Evolutionary conservation across 2,113 vertebrate genomes (phyloP).

Genomic region (Lycaon pictus): DNA sequence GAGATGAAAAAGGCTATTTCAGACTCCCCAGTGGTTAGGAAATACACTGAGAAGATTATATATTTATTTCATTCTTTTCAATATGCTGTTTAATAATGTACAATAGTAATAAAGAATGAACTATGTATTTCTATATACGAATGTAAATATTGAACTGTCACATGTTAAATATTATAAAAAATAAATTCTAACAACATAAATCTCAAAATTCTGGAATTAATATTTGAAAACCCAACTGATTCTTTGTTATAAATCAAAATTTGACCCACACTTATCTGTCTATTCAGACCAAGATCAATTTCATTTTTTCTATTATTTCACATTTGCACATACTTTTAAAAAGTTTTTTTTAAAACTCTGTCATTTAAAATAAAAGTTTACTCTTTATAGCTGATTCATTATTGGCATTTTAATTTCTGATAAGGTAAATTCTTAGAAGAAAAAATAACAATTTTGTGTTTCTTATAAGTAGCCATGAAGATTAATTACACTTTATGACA

Average conservation of each 20-base stretch:
- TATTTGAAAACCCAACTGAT: not conserved
- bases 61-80: conserved; percentile 30
- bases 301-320: conserved; percentile 25
- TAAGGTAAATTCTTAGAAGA: not conserved
- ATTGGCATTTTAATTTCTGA: not conserved
- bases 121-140: not conserved
- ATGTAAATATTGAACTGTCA: not conserved
- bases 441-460: not conserved
- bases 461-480: not conserved
- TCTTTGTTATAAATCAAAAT: not conserved
- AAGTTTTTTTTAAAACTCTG: not conserved
- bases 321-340: not conserved
- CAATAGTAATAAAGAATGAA: not conserved
- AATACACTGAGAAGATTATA: not conserved
- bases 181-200: not conserved
- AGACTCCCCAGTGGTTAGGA: not conserved
- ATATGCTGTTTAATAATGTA: not conserved
- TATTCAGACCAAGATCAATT: not conserved
- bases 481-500: conserved; percentile 24
- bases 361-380: not conserved
- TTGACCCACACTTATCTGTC: not conserved
- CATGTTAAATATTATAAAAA: not conserved
- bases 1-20: not conserved
- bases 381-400: not conserved
- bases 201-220: not conserved